Base-by-base conservation (phyloP, 2,113 vertebrate species). In the Peromyscus leucopus region DNA sequence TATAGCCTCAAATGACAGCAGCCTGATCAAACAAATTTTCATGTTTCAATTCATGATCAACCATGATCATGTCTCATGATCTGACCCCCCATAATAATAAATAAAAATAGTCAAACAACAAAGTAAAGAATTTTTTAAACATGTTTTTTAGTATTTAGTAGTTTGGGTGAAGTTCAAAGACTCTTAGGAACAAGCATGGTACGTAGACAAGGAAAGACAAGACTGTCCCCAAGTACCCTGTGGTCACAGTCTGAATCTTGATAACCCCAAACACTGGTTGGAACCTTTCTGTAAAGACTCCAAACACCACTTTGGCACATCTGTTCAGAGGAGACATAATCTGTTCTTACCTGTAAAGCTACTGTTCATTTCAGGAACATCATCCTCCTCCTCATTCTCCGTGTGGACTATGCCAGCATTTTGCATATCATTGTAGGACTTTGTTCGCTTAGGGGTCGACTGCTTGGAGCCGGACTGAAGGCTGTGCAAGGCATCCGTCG, bases 401-500 rank as follows among this genome's bases (percentile, higher is more conserved):
- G 99, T 97, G 82, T 99, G 99, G 98, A 98, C 99, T 99, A 99
- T 99, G 99, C 99, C 99, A 99, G 99, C 99, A 99, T 99, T 99
- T 99, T 99, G 99, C 99, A 99, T 99, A 98, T 99, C 99, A 99
- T 99, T 99, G 99, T 99, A 99, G 98, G 99, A 99, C 98, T 99
- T 99, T 98, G 99, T 98, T 98, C 99, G 99, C 98, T 99, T 99
- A 94, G 99, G 99, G 96, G 99, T 99, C 31, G 99, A 99, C 98
- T 99, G 99, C 98, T 99, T 99, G 97, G 99, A 99, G 99, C 99
- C 99, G 96, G 99, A 98, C 98, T 99, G 99, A 98, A 99, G 99
- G 98, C 99, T 99, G 98, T 99, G 98, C 99, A 99, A 98, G 99
- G 99, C 99, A 99, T 99, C 99, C 98, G 99, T 98, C 97, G 99